Base-by-base conservation (phyloP, 2,888 invertebrate species). In the Pyrocoelia pectoralis region DNA sequence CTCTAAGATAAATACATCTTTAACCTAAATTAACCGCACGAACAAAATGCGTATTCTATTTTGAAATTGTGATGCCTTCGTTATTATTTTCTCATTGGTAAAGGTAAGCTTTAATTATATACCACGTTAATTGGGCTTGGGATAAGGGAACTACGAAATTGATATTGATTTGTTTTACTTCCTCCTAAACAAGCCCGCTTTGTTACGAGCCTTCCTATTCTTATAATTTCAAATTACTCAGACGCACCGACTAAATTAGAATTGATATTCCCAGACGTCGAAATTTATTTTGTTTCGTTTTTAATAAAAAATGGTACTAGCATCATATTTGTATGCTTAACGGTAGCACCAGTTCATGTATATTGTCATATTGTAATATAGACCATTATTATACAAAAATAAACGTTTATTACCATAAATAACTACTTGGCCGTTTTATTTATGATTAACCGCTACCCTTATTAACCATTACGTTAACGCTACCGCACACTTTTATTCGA, bases 321-420 rank as follows among this genome's bases (percentile, higher is more conserved):
- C 70, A 72, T 73, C 63, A 72, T 74, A 73, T 74, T 72, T 73
- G 72, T 76, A 75, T 74, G 77, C 77, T 78, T 77, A 73, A 70
- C 71, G 70, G 75, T 75, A 77, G 76, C 73, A 74, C 73, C 72
- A 73, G 70, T 74, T 76, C 75, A 74, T 78, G 77, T 79, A 77
- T 77, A 79, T 78, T 78, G 79, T 78, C 78, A 79, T 77, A 78
- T 73, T 78, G 77, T 78, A 78, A 78, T 77, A 78, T 76, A 72
- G 74, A 62, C 71, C 73, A 72, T 73, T 65, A 65, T 61, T 65
- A 67, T 70, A 68, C 70, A 76, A 68, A 73, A 77, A 76, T 76
- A 76, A 76, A 75, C 73, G 76, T 76, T 77, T 76, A 77, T 72
- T 76, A 74, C 73, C 64, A 72, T 67, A 59, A 46, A 46, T 46